phyloP scores from a whole-genome alignment of 2,888 invertebrate genomes.

The Polydrusus pterygomalis region DNA sequence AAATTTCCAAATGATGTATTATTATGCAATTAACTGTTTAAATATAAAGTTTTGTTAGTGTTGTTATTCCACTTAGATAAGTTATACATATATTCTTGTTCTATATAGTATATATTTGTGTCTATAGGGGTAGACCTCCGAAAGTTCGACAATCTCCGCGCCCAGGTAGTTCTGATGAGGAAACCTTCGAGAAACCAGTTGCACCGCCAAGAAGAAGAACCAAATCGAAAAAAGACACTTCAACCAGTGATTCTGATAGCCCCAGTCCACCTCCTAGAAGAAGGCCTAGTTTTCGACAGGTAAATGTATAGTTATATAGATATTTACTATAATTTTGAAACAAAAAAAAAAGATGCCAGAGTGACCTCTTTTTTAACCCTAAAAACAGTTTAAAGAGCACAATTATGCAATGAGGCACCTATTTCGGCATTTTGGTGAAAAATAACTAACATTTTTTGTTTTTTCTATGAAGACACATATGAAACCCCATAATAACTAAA shows the following conservation, averaged over 20 bases:
- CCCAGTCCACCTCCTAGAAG: constrained; percentile 57
- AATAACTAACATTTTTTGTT: no score
- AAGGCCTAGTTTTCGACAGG: constrained; percentile 54
- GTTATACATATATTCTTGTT: no score
- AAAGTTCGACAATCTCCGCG: constrained; percentile 63
- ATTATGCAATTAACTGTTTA: no score
- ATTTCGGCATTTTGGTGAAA: no score
- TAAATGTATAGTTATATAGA: constrained; percentile 16
- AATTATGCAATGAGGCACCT: no score
- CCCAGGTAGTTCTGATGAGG: constrained; percentile 70
- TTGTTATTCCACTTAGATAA: neutral
- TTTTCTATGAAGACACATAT: no score
- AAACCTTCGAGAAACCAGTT: constrained; percentile 65
- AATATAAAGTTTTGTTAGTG: neutral
- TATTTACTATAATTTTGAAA: no score
- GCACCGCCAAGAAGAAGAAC: constrained; percentile 64
- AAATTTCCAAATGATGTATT: no score
- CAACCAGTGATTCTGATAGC: constrained; percentile 61
- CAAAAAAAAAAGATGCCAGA: no score
- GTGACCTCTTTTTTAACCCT: no score
- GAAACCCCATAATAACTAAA: no score
- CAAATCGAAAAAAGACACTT: constrained; percentile 60
- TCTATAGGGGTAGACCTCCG: constrained; percentile 65
- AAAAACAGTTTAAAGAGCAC: no score
- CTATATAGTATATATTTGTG: neutral